A percentile compares a stretch with the other conserved stretches of the same genome.
Conservation (phyloP, 1,140 invertebrate genomes). For the Oedothorax gibbosus region DNA sequence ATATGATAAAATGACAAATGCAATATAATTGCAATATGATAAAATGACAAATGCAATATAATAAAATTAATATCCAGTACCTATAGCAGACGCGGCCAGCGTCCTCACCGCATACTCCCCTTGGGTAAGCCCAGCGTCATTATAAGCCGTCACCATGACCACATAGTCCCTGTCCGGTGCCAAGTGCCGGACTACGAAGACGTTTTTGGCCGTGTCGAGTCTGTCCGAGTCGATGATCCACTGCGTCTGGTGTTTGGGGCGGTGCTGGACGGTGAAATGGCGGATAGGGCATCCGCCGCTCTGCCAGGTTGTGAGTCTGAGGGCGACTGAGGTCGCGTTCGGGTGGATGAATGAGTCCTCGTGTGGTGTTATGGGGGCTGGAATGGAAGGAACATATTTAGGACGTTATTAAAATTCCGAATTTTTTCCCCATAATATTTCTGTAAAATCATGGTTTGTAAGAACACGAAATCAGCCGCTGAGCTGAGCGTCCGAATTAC, state of each 20-base stretch:
- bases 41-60: background rate
- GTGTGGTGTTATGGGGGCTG: constrained; percentile 64
- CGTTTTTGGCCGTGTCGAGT: constrained; percentile 13
- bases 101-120: constrained; percentile 56
- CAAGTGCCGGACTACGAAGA: constrained; percentile 40
- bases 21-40: no score
- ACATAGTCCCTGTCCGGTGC: constrained; percentile 53
- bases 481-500: no score
- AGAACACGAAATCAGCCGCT: no score
- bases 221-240: constrained; percentile 82
- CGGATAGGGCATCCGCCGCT: constrained; percentile 76
- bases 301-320: constrained; percentile 72
- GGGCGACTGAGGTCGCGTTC: constrained; percentile 69
- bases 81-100: constrained; percentile 34
- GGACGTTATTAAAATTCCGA: no score
- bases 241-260: constrained; percentile 77
- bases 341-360: constrained; percentile 62
- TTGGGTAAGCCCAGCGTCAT: constrained; percentile 58
- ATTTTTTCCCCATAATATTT: no score
- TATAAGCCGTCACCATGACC: constrained; percentile 56
- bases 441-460: no score
- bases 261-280: constrained; percentile 74
- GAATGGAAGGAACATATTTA: background rate
- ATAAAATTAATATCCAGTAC: constrained; percentile 18
- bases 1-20: no score